Evolutionary conservation across 2,888 invertebrate genomes (phyloP), one percentile per base, ranked within the genome.

Genomic region (Chrysina gloriosa): DNA sequence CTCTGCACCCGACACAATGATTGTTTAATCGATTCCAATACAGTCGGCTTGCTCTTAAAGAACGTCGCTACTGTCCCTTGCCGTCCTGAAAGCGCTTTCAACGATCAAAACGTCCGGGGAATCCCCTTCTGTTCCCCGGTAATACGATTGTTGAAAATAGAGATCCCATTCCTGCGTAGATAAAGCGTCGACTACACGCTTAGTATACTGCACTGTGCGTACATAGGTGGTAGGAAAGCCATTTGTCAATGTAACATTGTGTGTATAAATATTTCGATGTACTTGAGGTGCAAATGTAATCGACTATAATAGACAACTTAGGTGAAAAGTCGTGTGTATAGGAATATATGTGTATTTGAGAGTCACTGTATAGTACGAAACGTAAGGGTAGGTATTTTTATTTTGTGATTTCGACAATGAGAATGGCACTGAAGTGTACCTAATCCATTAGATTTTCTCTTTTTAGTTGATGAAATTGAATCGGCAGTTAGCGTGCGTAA

Each of bases 21-120:
- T 76, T 77, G 78, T 74, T 75, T 78, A 78, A 78, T 78, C 78
- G 77, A 77, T 77, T 77, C 73, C 71, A 70, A 72, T 73, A 76
- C 78, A 78, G 75, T 77, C 75, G 75, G 77, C 74, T 78, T 77
- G 71, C 67, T 73, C 73, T 74, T 74, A 75, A 76, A 77, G 75
- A 77, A 75, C 73, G 65, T 61, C 69, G 66, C 65, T 63, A 67
- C 69, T 67, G 66, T 69, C 65, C 71, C 69, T 69, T 54, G 68
- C 50, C 54, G 50, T 66, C 47, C 58, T 34, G 58, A 66, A 58
- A 66, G 58, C 52, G 58, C 66, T 58, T 66, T 66, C 66, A 66
- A 56, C 65, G 65, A 58, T 58, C 66, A 58, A 64, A 65, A 65
- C 65, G 66, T 56, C 56, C 48, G 47, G 47, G 66, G 66, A 58